Base-by-base conservation (phyloP, 1,140 invertebrate genomes). In the Andrena cerasifolii region DNA sequence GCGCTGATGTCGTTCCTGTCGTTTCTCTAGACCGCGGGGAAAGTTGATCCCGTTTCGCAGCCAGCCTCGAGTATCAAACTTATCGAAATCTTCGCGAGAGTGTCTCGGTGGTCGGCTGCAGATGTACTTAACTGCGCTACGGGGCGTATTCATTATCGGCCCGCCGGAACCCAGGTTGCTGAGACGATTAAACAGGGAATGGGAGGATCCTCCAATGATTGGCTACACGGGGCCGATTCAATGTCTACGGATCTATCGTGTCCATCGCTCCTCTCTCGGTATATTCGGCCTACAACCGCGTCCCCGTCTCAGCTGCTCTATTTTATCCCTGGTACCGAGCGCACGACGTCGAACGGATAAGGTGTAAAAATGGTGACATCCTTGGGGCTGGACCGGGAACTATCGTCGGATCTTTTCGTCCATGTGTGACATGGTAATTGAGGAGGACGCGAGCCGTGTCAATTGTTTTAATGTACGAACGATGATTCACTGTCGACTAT, bases 141-240 rank as follows among this genome's bases (percentile, higher is more conserved):
- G 86, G 80, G 79, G 87, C 82, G 87, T 88, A 88, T 88, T 87
- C 87, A 88, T 89, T 88, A 88, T 85, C 85, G 87, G 84, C 85
- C 81, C 82, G 83, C 79, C 82, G 84, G 74, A 83, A 86, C 78
- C 79, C 78, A 83, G 83, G 87, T 87, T 89, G 88, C 89, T 89
- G 88, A 89, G 89, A 89, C 90, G 89, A 91, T 91, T 91, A 91
- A 91, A 91, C 90, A 89, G 85, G 86, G 88, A 91, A 90, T 88
- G 90, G 90, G 89, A 88, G 90, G 88, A 88, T 89, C 89, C 85
- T 70, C 87, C 86, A 88, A 90, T 91, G 88, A 91, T 90, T 90
- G 88, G 90, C 89, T 90, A 91, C 90, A 91, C 84, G 88, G 74
- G 78, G 82, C 56, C 70, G 86, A 88, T 88, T 84, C 85, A 82